Evolutionary conservation across 2,113 vertebrate genomes (phyloP).

Genomic region (Otolemur garnettii): DNA sequence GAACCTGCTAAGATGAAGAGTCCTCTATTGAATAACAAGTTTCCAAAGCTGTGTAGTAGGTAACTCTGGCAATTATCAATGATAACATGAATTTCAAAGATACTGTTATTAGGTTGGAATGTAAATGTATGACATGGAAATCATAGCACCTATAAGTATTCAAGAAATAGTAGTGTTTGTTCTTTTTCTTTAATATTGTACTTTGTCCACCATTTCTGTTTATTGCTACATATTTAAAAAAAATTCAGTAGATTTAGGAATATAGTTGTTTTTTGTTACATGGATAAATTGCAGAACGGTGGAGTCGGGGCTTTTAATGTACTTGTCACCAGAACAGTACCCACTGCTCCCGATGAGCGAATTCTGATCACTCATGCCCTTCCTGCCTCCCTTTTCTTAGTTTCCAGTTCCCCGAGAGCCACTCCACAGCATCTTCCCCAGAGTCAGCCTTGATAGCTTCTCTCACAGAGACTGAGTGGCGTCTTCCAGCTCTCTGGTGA

Average conservation of each 20-base stretch:
- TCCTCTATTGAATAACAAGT: neutral
- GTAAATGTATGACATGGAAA: neutral
- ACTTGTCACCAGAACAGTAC: no score
- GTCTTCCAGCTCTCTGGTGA: neutral
- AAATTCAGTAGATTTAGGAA: no score
- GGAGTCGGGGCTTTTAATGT: no score
- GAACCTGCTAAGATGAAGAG: neutral
- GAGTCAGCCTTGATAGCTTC: neutral
- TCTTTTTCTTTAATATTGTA: neutral
- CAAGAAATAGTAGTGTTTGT: conserved; percentile 3
- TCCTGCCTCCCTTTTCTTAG: no score
- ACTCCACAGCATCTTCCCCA: no score
- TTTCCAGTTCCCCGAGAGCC: no score
- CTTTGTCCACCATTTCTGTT: neutral
- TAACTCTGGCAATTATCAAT: conserved; percentile 23
- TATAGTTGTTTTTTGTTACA: no score
- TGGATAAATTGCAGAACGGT: no score
- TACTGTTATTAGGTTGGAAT: neutral
- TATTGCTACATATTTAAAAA: neutral
- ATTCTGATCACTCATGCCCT: no score
- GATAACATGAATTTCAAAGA: neutral
- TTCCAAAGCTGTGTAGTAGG: neutral
- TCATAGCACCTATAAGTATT: neutral
- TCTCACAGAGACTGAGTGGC: neutral
- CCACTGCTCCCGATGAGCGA: no score